Evolutionary conservation across 2,113 vertebrate species (phyloP), one percentile per base, ranked within the genome.

Genomic region (Syngnathus floridae): DNA sequence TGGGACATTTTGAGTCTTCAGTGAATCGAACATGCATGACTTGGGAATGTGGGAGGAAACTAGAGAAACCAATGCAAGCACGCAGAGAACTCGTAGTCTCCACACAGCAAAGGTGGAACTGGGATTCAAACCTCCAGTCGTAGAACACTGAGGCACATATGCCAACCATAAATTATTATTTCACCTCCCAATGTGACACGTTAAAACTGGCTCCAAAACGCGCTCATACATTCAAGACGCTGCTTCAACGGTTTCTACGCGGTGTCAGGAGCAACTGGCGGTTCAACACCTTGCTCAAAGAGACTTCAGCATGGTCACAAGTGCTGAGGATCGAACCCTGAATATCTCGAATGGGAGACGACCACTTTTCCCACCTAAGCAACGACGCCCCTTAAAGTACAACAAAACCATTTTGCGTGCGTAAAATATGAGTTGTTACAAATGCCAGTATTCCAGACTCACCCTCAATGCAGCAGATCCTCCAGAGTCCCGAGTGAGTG

Each of bases 401-500:
- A n/a, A 51, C 0, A 7, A n/a, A 51, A 9, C 8, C 19, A 51
- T 51, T n/a, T 21, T 21, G 48, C 19, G 38, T 43, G 59, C 59
- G 59, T 61, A 61, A 61, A 61, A 59, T 1, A 26, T 17, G 12
- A 57, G 22, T 36, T 17, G 36, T 35, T 38, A 5, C 5, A 38
- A 59, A 14, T 17, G 11, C 36, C 12, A 37, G 1, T 38, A 10
- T 55, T 35, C n/a, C 21, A 21, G 41, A 16, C 67, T 72, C 93
- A 97, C 96, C 96, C 93, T 98, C 95, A 67, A 98, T 93, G 78
- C 95, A 98, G 83, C 96, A 97, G 84, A 95, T 93, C 80, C 96
- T 93, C 96, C 96, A 97, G 67, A 98, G 91, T 48, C 96, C 96
- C 37, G 96, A 98, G 87, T 98, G 96, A 64, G 95, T 98, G 82